Base-by-base conservation (phyloP, 2,797 vertebrate species). In the Aeoliscus strigatus region DNA sequence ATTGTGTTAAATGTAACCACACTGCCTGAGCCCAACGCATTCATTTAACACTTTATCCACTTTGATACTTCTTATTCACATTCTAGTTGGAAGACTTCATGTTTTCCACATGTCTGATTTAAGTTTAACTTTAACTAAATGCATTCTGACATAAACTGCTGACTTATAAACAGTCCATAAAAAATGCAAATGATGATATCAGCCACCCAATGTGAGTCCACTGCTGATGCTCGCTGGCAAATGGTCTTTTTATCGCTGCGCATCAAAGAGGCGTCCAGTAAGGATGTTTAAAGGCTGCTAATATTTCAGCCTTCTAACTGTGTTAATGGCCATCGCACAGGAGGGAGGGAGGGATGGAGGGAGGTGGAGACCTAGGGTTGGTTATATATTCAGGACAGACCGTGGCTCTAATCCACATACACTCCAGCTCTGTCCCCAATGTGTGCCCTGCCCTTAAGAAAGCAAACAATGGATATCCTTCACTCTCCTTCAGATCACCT, bases 381-480 rank as follows among this genome's bases (percentile, higher is more conserved):
- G 64, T 83, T 86, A 80, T 77, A 82, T 84, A 87, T 87, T 85
- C 85, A 87, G 62, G 73, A 73, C 75, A 29, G 73, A 76, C 66
- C 61, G 53, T 69, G 44, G 7, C 68, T 67, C 67, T 89, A 89
- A 90, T 88, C 87, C 86, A 83, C 75, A 82, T 80, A 77, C 82
- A 83, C 84, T 85, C 65, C 70, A 67, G 70, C 69, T 70, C 75
- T 65, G 81, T 86, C 84, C 85, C 82, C 66, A 68, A 79, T 85
- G 86, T 82, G 82, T 84, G 80, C 81, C 79, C 73, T 85, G 82
- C 81, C 85, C 85, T 88, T 86, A 88, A 81, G 83, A 88, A 87
- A 82, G 80, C 82, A 89, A 87, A 88, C 83, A 88, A 83, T 82
- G 79, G 85, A 87, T 87, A 84, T 86, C 81, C 80, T 86, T 86